phyloP scores from a whole-genome alignment of 1,140 invertebrate genomes.

The Zaprionus nigranus region DNA sequence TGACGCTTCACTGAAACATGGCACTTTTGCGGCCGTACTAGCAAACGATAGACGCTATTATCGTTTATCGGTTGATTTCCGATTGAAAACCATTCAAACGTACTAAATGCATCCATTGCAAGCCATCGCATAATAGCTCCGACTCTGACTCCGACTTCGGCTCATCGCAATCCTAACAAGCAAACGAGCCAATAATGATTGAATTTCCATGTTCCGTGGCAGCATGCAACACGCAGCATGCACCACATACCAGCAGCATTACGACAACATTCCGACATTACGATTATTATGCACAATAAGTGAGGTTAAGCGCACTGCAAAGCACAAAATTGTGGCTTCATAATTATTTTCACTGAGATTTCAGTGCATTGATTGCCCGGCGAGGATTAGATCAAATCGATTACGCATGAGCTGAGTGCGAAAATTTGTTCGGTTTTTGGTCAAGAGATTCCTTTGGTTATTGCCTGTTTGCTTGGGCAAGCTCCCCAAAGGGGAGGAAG shows the following conservation, averaged over 20 bases:
- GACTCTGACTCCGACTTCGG: not conserved
- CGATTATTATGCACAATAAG: not conserved
- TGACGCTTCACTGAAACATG: constrained; percentile 1
- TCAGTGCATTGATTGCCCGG: not conserved
- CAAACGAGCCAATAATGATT: constrained; percentile 1
- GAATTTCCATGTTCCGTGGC: not conserved
- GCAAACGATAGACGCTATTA: constrained; percentile 10
- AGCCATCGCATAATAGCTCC: not conserved
- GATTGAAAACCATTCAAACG: constrained; percentile 15
- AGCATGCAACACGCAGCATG: not conserved
- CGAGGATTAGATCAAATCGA: not conserved
- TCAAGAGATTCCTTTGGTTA: not conserved
- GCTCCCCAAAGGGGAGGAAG: too few relatives aligned
- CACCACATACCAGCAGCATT: not conserved
- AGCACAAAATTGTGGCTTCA: not conserved
- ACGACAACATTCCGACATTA: not conserved
- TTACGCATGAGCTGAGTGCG: not conserved
- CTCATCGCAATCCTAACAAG: not conserved
- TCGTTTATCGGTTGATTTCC: constrained; percentile 11
- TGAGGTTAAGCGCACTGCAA: not conserved
- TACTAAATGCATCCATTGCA: not conserved
- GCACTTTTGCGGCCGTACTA: constrained; percentile 14
- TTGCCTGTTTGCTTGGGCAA: not conserved
- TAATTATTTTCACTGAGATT: constrained; percentile 8
- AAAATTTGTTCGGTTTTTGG: constrained; percentile 2